Base-by-base conservation (phyloP, 2,113 vertebrate species). In the Mesembrinibis cayennensis region DNA sequence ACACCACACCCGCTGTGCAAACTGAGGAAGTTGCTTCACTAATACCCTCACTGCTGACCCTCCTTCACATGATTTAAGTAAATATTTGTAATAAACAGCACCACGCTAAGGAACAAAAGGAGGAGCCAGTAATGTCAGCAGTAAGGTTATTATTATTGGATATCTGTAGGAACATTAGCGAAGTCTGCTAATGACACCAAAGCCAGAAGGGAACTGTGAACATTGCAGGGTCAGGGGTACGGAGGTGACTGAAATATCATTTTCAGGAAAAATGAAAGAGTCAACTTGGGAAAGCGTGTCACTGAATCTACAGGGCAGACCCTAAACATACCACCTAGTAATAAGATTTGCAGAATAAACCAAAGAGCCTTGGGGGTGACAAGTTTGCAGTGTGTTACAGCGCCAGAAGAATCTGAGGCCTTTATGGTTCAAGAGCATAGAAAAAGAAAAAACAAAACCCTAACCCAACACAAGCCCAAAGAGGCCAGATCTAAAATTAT, bases 321-420 rank as follows among this genome's bases (percentile, higher is more conserved):
- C 29, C 72, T 74, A 78, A 93, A 53, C 56, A 71, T 6, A 40
- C 4, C 13, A 79, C 19, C 16, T 1, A 36, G 50, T 49, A 47
- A 76, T 27, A 59, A 81, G 72, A 82, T 20, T 4, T 82, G 62
- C n/a, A 67, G 71, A 83, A 83, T 27, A 83, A 91, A 86, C 34
- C 44, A 23, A 79, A 83, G 27, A 76, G 40, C 52, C 32, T 61
- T 17, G 22, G 19, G 11, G 18, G 19, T 87, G 16, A 78, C 21
- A 63, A 84, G 50, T 18, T 29, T 69, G 53, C 38, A 76, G n/a
- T 0, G 0, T 32, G 30, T 59, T 77, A 71, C 26, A 73, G 30
- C 13, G 10, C 53, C 1, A 4, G 40, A 71, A 80, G 26, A 70
- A 45, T 8, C 19, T 0, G 0, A 87, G 18, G 13, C 3, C 1